Evolutionary conservation across 2,888 invertebrate species (phyloP).

Genomic region (Crossocerus cetratus): DNA sequence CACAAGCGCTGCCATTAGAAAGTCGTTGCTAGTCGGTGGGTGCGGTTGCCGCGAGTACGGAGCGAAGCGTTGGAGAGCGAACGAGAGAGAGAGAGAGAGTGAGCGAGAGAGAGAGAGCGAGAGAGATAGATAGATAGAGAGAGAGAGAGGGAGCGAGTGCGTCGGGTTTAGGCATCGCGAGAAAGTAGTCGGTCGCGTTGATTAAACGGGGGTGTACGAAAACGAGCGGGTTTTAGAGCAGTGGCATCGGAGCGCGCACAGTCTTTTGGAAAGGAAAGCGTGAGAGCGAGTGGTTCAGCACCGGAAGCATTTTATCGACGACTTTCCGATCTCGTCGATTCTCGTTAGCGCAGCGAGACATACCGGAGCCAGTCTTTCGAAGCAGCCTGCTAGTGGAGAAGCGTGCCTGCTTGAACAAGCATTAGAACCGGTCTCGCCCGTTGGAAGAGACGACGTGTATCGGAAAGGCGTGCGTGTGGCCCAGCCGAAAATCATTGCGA

Average conservation of each 20-base stretch:
- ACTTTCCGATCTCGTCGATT: constrained; percentile 27
- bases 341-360: constrained; percentile 10
- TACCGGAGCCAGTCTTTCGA: constrained; percentile 29
- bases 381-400: constrained; percentile 5
- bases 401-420: constrained; percentile 2
- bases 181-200: constrained; percentile 39
- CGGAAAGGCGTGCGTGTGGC: background rate
- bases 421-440: background rate
- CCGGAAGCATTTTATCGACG: background rate
- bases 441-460: background rate
- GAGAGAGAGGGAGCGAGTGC: constrained; percentile 23
- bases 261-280: background rate
- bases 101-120: too few species aligned
- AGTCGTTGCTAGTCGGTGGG: constrained; percentile 67
- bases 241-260: constrained; percentile 21
- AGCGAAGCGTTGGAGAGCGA: too few species aligned
- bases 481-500: background rate
- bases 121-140: too few species aligned
- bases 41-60: constrained; percentile 49
- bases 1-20: constrained; percentile 68
- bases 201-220: constrained; percentile 17
- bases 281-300: background rate
- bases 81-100: too few species aligned
- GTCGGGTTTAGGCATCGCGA: constrained; percentile 34
- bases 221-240: constrained; percentile 10